These are phyloP conservation scores for Cotesia congregata DNA, from an alignment of 2,888 invertebrate species.

Conservation along the genomic window DNA sequence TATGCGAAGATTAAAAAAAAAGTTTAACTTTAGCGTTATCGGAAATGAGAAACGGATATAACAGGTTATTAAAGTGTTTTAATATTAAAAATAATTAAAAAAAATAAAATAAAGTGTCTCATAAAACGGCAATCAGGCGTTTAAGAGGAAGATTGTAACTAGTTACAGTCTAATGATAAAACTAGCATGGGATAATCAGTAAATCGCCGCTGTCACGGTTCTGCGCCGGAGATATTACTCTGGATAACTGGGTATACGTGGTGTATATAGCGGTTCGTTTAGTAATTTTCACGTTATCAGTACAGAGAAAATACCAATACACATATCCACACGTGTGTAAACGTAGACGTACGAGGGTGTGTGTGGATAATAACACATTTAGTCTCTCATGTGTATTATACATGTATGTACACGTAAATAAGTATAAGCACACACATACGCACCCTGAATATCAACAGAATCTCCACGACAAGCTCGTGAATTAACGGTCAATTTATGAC, in stretches of 20 bases:
- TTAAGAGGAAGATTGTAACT: background rate
- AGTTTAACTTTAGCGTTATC: too few relatives aligned
- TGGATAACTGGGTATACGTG: background rate
- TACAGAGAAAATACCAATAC: background rate
- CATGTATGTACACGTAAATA: background rate
- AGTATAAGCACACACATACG: background rate
- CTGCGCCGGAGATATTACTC: background rate
- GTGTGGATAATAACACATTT: background rate
- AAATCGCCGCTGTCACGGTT: background rate
- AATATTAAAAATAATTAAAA: background rate
- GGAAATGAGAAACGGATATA: too few relatives aligned
- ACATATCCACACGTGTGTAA: background rate
- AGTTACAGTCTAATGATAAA: slow-evolving; percentile 6
- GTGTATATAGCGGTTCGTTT: slow-evolving; percentile 8
- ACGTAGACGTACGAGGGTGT: too few relatives aligned
- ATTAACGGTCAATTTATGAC: slow-evolving; percentile 38
- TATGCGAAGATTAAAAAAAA: too few relatives aligned
- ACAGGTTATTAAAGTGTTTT: background rate
- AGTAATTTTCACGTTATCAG: slow-evolving; percentile 21
- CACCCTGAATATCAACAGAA: background rate
- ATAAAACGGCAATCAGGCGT: background rate
- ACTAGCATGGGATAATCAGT: slow-evolving; percentile 9
- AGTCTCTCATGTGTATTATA: background rate
- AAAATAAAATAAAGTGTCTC: background rate
- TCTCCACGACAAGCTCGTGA: slow-evolving; percentile 23